phyloP scores from a whole-genome alignment of 1,140 invertebrate species.

The Plectrocnemia conspersa region DNA sequence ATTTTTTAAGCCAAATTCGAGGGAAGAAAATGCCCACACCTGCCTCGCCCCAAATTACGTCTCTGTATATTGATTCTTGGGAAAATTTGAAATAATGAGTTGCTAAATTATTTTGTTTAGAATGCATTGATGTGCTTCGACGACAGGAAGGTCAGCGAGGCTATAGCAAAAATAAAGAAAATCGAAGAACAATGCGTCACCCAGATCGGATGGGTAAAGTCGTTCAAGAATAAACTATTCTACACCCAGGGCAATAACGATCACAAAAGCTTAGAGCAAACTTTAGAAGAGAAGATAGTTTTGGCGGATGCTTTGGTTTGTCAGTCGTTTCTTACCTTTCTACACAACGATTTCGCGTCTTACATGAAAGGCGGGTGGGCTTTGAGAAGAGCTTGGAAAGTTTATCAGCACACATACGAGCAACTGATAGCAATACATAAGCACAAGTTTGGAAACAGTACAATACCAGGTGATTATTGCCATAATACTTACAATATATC shows the following conservation, averaged over 20 bases:
- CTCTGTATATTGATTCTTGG: too few relatives aligned
- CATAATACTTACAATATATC: neutral
- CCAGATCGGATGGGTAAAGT: conserved; percentile 57
- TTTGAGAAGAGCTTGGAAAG: conserved; percentile 67
- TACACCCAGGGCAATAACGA: conserved; percentile 39
- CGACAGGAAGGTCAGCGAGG: conserved; percentile 60
- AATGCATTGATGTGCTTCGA: conserved; percentile 71
- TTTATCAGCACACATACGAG: conserved; percentile 64
- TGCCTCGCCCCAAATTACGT: conserved; percentile 11
- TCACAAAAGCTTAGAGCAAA: conserved; percentile 40
- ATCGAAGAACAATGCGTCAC: conserved; percentile 59
- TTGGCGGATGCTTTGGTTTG: conserved; percentile 59
- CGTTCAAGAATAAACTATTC: conserved; percentile 53
- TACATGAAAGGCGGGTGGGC: conserved; percentile 70
- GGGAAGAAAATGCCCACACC: too few relatives aligned
- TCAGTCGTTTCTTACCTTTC: conserved; percentile 59
- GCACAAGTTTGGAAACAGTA: conserved; percentile 3
- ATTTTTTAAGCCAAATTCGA: too few relatives aligned
- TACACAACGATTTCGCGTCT: conserved; percentile 63
- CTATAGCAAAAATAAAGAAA: conserved; percentile 56
- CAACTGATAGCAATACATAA: conserved; percentile 39
- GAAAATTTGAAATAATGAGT: neutral
- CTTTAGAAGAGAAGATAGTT: conserved; percentile 63
- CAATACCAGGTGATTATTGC: neutral
- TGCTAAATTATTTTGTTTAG: conserved; percentile 44